phyloP scores from a whole-genome alignment of 2,888 invertebrate genomes.

The Gortyna flavago region DNA sequence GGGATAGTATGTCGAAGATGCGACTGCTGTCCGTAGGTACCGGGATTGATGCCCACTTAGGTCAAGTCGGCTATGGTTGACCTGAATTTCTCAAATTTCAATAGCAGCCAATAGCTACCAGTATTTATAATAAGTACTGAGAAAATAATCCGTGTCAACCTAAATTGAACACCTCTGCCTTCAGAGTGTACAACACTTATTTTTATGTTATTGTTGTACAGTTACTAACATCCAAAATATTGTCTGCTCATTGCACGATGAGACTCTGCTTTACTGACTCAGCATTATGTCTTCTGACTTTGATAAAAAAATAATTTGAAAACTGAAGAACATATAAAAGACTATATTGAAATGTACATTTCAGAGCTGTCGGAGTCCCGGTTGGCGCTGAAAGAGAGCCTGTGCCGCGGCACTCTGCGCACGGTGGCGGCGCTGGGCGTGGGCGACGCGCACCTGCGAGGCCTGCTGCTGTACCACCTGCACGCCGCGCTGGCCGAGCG shows the following conservation, averaged over 20 bases:
- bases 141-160: background rate
- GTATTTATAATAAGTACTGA: no score
- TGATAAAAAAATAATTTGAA: background rate
- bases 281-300: background rate
- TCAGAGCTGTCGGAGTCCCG: constrained; percentile 91
- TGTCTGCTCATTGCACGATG: background rate
- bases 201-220: background rate
- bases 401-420: constrained; percentile 91
- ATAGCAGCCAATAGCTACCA: no score
- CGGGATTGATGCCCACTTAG: background rate
- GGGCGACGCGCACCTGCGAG: constrained; percentile 89
- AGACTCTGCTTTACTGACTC: background rate
- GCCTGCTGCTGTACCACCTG: constrained; percentile 88
- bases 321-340: background rate
- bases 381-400: constrained; percentile 90
- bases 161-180: background rate
- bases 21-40: background rate
- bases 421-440: constrained; percentile 89
- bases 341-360: constrained; percentile 39
- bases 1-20: background rate
- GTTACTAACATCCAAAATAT: background rate
- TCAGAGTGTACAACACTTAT: background rate
- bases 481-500: constrained; percentile 89
- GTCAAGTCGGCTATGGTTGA: background rate
- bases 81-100: background rate